phyloP scores from a whole-genome alignment of 2,113 vertebrate species.

The Mesocricetus auratus region DNA sequence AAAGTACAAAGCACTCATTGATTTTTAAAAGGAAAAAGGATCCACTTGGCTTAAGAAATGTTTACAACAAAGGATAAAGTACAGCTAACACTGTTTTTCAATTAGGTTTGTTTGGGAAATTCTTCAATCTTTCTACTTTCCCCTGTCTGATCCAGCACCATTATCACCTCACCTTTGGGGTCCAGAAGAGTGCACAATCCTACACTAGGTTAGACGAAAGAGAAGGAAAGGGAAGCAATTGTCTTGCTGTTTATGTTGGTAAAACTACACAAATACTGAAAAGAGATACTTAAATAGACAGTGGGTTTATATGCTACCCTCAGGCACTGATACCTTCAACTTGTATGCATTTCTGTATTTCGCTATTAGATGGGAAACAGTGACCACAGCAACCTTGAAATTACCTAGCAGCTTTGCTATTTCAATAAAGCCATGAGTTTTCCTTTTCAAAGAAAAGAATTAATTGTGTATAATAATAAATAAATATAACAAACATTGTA shows the following conservation, averaged over 20 bases:
- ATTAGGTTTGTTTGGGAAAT: constrained; percentile 56
- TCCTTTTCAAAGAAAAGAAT: not conserved
- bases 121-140: not conserved
- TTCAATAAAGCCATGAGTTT: constrained; percentile 27
- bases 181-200: not conserved
- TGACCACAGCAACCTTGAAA: constrained; percentile 40
- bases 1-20: constrained; percentile 65
- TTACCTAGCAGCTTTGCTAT: constrained; percentile 12
- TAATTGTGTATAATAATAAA: not conserved
- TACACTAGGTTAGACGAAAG: constrained; percentile 43
- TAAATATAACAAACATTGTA: not conserved
- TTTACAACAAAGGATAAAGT: constrained; percentile 61
- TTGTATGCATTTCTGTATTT: constrained; percentile 1
- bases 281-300: constrained; percentile 53
- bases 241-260: not conserved
- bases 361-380: not conserved
- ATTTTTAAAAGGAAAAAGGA: constrained; percentile 59
- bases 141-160: not conserved
- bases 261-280: constrained; percentile 49
- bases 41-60: not conserved
- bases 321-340: constrained; percentile 11
- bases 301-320: constrained; percentile 1
- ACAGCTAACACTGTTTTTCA: constrained; percentile 57
- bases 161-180: constrained; percentile 4
- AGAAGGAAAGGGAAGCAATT: not conserved